phyloP scores from a whole-genome alignment of 2,113 vertebrate species.

The zebrafish (Danio rerio) region GRCz12tu NC_133193.1:47057001-47057500 shows the following conservation, averaged over 20 bases:
- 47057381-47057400: constrained; percentile 48
- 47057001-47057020: too few relatives aligned
- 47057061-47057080: too few relatives aligned
- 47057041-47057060: too few relatives aligned
- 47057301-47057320: constrained; percentile 38
- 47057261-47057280: constrained; percentile 5
- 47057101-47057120: background rate
- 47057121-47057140: background rate
- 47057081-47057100: too few relatives aligned
- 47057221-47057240: background rate
- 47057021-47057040: too few relatives aligned
- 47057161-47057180: background rate
- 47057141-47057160: background rate
- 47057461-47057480: constrained; percentile 56
- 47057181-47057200: background rate
- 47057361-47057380: constrained; percentile 50
- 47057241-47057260: background rate
- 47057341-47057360: constrained; percentile 49
- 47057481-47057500: constrained; percentile 60
- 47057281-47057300: constrained; percentile 32
- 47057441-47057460: constrained; percentile 53
- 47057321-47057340: constrained; percentile 51
- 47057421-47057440: constrained; percentile 43
- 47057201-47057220: background rate
- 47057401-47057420: constrained; percentile 48